phyloP scores from a whole-genome alignment of 2,113 vertebrate genomes.

The Oenanthe oenanthe region DNA sequence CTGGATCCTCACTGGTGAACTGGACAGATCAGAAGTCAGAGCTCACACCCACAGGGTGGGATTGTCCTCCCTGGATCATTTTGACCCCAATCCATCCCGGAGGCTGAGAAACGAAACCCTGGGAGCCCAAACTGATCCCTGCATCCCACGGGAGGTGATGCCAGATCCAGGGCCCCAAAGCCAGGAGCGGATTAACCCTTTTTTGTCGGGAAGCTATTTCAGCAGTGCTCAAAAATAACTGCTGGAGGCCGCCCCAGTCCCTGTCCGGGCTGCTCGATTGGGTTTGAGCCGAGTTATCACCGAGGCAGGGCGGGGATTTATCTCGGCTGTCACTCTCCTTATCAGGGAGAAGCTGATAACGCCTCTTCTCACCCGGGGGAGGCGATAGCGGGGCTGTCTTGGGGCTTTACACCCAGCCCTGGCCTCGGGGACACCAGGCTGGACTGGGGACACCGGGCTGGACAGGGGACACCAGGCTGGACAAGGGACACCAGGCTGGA shows the following conservation, averaged over 20 bases:
- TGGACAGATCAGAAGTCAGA: not conserved
- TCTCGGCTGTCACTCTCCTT: slow-evolving; percentile 33
- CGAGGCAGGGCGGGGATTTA: not conserved
- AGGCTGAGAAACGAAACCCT: not conserved
- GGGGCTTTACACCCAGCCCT: not conserved
- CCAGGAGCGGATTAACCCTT: not conserved
- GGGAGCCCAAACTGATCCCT: not conserved
- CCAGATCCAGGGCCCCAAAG: not conserved
- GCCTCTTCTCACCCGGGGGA: slow-evolving; percentile 1
- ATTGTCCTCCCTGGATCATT: not conserved
- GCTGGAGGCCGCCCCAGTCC: not conserved
- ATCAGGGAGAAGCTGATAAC: not conserved
- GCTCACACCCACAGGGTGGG: not conserved
- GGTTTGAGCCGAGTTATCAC: not conserved
- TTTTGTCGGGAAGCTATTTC: not conserved
- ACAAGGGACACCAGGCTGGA: not conserved
- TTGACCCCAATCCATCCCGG: not conserved
- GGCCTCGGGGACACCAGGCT: not conserved
- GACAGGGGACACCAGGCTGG: not conserved
- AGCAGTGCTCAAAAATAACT: slow-evolving; percentile 38
- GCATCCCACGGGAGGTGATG: not conserved
- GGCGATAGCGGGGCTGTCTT: not conserved
- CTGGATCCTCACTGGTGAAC: not conserved
- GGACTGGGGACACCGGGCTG: no score
- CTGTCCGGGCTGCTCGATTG: not conserved